Base-by-base conservation (phyloP, 1,140 invertebrate genomes). In the Steinernema khuongi region DNA sequence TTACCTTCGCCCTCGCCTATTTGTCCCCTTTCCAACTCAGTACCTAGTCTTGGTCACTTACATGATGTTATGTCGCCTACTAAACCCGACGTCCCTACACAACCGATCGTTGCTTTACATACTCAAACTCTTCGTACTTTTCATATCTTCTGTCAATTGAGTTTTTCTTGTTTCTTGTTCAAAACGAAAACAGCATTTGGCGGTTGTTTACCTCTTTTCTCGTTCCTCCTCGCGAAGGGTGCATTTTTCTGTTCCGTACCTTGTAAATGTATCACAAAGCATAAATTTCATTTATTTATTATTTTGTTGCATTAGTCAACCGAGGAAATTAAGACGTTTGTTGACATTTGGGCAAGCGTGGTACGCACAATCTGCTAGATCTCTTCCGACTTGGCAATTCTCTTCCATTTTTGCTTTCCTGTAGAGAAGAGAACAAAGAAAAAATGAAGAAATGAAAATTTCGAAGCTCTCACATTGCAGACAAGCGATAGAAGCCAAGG, bases 41-140 rank as follows among this genome's bases (percentile, higher is more conserved):
- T 60, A 60, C 50, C 50, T 60, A 60, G 50, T 60, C 50, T 11
- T 60, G 50, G 50, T 60, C 50, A 60, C 50, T 60, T 60, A 60
- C n/a, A n/a, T n/a, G n/a, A n/a, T n/a, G n/a, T 60, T n/a, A n/a
- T 41, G 7, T 7, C n/a, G 7, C 36, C 7, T n/a, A 41, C 36
- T 41, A n/a, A 41, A 41, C 7, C 36, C 36, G 36, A 11, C 7
- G 7, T 41, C 36, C 36, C n/a, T 41, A 41, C n/a, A 41, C 7
- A n/a, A 41, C 7, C 7, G 7, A 41, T 11, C 36, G 36, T 60
- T 60, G 50, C 50, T 60, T 60, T 60, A 60, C 50, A n/a, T 60
- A 60, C 22, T 22, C 26, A 60, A n/a, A 14, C n/a, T n/a, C 36
- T 11, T 11, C 36, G 7, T 22, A 4, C 26, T 4, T 60, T 22